Conservation (phyloP, 2,888 invertebrate species). For the Schrankia costaestrigalis region DNA sequence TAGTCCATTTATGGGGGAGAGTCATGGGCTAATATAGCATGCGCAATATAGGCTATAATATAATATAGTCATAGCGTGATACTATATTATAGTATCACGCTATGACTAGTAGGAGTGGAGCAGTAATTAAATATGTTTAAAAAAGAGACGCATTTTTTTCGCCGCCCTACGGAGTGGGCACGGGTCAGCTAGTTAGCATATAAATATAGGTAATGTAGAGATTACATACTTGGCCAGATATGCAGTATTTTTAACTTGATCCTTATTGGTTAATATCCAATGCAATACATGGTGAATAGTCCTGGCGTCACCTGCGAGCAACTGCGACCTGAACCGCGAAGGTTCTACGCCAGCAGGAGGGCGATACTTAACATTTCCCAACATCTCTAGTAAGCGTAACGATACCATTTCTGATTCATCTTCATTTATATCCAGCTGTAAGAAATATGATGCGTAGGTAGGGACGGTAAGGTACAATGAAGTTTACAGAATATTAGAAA, state of each 20-base stretch:
- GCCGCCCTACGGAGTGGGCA: no score
- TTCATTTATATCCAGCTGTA: constrained; percentile 84
- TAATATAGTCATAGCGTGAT: no score
- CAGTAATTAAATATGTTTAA: no score
- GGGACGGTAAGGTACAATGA: background rate
- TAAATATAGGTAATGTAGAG: constrained; percentile 6
- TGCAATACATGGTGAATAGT: constrained; percentile 88
- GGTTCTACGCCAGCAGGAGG: constrained; percentile 79
- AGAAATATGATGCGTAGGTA: background rate
- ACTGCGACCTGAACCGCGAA: constrained; percentile 62
- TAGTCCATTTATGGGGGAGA: no score
- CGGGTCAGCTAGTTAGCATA: constrained; percentile 1
- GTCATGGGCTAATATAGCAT: no score
- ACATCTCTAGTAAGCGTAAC: constrained; percentile 84
- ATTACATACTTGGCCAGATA: constrained; percentile 86
- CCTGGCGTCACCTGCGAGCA: constrained; percentile 84
- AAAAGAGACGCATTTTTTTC: no score
- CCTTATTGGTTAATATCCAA: constrained; percentile 88
- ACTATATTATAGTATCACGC: no score
- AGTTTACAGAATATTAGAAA: no score
- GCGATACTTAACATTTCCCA: constrained; percentile 90
- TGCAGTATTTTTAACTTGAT: constrained; percentile 89
- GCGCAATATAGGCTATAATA: no score
- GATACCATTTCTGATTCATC: constrained; percentile 89
- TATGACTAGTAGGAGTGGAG: no score